phyloP scores from a whole-genome alignment of 2,888 invertebrate species.

The Pachymerium ferrugineum region DNA sequence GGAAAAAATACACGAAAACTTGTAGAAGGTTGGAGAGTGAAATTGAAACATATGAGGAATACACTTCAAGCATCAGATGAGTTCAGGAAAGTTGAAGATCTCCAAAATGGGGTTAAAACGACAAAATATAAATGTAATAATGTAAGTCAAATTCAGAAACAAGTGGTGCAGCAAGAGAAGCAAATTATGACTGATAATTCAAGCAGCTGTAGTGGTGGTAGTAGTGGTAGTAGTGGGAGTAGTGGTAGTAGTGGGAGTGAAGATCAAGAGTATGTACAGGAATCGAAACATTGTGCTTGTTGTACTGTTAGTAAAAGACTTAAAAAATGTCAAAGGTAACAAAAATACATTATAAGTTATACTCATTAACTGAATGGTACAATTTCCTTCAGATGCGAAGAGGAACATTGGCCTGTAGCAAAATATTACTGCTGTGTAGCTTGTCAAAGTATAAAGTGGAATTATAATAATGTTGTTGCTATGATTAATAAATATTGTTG shows the following conservation, averaged over 20 bases:
- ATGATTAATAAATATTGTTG: background rate
- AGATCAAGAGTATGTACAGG: background rate
- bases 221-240: too few relatives aligned
- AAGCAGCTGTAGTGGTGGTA: too few relatives aligned
- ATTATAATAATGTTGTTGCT: too few relatives aligned
- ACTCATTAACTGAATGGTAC: too few relatives aligned
- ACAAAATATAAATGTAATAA: background rate
- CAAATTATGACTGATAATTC: too few relatives aligned
- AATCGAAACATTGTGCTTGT: background rate
- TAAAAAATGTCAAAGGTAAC: background rate
- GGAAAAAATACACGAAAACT: background rate
- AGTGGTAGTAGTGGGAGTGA: background rate
- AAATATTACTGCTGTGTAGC: background rate
- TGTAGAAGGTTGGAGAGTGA: background rate
- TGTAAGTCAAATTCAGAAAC: background rate
- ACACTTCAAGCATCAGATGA: background rate
- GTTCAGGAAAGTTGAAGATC: background rate
- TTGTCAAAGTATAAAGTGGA: background rate
- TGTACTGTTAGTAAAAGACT: background rate
- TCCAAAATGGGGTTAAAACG: background rate
- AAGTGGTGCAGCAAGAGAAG: background rate
- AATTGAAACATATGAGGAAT: background rate
- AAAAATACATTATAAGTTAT: background rate
- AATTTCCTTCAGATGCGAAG: background rate
- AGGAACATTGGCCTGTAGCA: background rate